Conservation (phyloP, 1,140 invertebrate species). For the Cotesia glomerata region DNA sequence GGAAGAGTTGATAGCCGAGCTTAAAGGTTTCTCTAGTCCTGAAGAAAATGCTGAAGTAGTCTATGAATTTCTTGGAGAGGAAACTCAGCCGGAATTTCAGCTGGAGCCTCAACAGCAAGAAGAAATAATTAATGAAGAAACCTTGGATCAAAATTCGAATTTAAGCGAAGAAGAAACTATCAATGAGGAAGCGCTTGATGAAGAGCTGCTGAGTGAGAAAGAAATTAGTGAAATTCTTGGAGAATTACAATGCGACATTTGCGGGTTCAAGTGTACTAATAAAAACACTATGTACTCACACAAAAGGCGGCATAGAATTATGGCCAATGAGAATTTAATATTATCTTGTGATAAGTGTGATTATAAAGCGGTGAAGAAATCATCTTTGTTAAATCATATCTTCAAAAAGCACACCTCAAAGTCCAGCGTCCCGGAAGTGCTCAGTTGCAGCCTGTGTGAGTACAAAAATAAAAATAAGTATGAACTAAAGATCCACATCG, state of each 20-base stretch:
- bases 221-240: background rate
- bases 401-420: slow-evolving; percentile 49
- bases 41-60: too few relatives aligned
- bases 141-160: too few relatives aligned
- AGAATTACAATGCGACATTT: slow-evolving; percentile 53
- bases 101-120: too few relatives aligned
- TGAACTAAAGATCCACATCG: slow-evolving; percentile 58
- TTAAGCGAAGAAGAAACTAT: too few relatives aligned
- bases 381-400: slow-evolving; percentile 53
- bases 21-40: too few relatives aligned
- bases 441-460: slow-evolving; percentile 53
- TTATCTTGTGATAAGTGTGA: slow-evolving; percentile 53
- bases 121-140: too few relatives aligned
- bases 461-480: slow-evolving; percentile 61
- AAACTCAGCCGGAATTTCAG: too few relatives aligned
- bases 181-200: too few relatives aligned
- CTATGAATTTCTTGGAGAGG: too few relatives aligned
- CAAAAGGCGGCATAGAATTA: slow-evolving; percentile 58
- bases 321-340: slow-evolving; percentile 33
- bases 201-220: too few relatives aligned
- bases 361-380: slow-evolving; percentile 50
- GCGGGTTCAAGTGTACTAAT: slow-evolving; percentile 64
- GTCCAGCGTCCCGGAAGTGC: slow-evolving; percentile 42
- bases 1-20: too few relatives aligned
- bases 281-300: slow-evolving; percentile 65